phyloP scores from a whole-genome alignment of 2,113 vertebrate genomes.

The Hylia prasina region DNA sequence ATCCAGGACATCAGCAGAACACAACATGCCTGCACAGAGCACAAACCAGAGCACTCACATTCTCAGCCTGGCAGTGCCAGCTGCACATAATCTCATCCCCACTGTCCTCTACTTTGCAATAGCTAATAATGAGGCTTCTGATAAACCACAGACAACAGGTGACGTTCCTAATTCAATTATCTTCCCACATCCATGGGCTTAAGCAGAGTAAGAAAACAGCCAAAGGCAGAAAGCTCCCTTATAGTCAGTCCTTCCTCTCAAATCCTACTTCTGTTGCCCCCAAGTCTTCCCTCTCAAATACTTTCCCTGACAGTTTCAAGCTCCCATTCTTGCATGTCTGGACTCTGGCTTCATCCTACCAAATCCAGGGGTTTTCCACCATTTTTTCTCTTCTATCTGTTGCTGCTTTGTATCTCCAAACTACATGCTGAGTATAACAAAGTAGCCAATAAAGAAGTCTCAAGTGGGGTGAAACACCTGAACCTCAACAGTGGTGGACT shows the following conservation, averaged over 20 bases:
- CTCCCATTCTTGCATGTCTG: neutral
- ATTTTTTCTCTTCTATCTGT: neutral
- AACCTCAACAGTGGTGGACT: neutral
- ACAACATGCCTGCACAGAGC: neutral
- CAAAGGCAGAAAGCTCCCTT: neutral
- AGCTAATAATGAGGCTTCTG: neutral
- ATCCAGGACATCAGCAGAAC: neutral
- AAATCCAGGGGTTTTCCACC: neutral
- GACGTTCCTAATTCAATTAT: neutral
- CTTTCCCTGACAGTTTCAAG: neutral
- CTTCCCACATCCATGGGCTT: neutral
- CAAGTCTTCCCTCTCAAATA: neutral
- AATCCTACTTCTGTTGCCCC: neutral
- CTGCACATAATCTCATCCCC: neutral
- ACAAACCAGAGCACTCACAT: neutral
- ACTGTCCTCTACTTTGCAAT: neutral
- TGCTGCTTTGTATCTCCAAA: neutral
- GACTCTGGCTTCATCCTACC: neutral
- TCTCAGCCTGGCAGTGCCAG: neutral
- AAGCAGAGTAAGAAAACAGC: neutral
- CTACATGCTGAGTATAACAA: neutral
- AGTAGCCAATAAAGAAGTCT: neutral
- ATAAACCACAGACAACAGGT: neutral
- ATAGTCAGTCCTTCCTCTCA: neutral
- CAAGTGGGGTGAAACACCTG: neutral